Evolutionary conservation across 2,888 invertebrate species (phyloP).

Genomic region (Nemotelus nigrinus): DNA sequence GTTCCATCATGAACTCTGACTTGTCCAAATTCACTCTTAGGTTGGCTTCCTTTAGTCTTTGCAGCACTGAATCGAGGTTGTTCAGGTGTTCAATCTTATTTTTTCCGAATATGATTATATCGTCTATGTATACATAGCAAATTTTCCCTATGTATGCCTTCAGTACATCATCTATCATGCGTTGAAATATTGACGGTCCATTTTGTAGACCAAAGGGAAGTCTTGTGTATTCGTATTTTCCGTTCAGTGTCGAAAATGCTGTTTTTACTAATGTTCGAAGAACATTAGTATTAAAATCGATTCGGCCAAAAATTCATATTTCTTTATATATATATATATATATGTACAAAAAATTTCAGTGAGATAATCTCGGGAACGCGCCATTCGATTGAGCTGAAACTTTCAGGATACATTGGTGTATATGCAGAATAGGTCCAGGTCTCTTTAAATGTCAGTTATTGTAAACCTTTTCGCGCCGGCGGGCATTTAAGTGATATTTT

Average conservation of each 20-base stretch:
- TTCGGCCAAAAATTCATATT: too few species aligned
- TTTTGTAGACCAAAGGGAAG: conserved; percentile 20
- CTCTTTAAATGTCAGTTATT: too few species aligned
- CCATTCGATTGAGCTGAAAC: too few species aligned
- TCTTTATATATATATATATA: too few species aligned
- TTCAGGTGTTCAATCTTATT: conserved; percentile 11
- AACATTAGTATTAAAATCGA: too few species aligned
- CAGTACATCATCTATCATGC: conserved; percentile 52
- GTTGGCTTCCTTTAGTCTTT: not conserved
- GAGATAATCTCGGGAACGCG: too few species aligned
- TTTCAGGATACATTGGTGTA: too few species aligned
- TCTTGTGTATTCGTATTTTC: conserved; percentile 36
- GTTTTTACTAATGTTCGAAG: too few species aligned
- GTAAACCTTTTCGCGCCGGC: too few species aligned
- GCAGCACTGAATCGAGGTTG: conserved; percentile 14
- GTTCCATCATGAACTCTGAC: not conserved
- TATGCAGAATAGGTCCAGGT: too few species aligned
- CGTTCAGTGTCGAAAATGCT: conserved; percentile 51
- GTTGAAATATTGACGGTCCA: conserved; percentile 49
- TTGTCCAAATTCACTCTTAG: conserved; percentile 8
- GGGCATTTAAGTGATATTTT: too few species aligned
- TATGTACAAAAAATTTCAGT: too few species aligned
- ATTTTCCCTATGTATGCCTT: conserved; percentile 46
- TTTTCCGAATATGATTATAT: conserved; percentile 30
- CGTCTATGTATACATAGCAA: conserved; percentile 48